phyloP scores from a whole-genome alignment of 2,888 invertebrate genomes.

The Cetonia aurata region DNA sequence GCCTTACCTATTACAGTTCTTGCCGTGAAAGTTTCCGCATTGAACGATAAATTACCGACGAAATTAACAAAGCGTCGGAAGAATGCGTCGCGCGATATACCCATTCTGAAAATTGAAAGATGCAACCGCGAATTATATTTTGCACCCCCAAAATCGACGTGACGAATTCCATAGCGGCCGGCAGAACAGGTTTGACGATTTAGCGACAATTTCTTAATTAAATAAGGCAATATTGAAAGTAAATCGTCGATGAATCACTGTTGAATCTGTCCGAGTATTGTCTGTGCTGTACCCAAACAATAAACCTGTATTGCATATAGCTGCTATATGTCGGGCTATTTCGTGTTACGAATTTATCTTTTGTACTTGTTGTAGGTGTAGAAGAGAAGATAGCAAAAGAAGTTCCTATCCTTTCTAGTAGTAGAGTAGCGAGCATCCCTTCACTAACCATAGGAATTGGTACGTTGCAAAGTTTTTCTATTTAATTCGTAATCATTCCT shows the following conservation, averaged over 20 bases:
- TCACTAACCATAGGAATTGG: constrained; percentile 10
- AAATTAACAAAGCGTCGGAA: neutral
- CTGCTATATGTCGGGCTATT: neutral
- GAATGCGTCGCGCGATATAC: neutral
- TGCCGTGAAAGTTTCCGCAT: constrained; percentile 51
- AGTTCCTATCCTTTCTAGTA: constrained; percentile 25
- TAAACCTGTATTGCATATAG: constrained; percentile 15
- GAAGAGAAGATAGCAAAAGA: constrained; percentile 25
- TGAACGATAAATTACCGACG: constrained; percentile 26
- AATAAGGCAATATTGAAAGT: constrained; percentile 3
- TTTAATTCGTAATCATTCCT: neutral
- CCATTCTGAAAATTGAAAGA: constrained; percentile 40
- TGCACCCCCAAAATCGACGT: constrained; percentile 59
- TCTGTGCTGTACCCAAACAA: constrained; percentile 6
- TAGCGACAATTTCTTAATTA: constrained; percentile 24
- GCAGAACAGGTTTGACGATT: constrained; percentile 41
- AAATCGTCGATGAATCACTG: constrained; percentile 12
- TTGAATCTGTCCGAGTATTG: constrained; percentile 9
- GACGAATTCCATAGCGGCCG: neutral
- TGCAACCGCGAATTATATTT: constrained; percentile 61
- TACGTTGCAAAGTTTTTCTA: constrained; percentile 8
- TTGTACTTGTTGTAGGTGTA: constrained; percentile 35
- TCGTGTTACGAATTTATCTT: constrained; percentile 17
- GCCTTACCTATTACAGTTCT: constrained; percentile 46
- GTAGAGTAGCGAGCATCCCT: neutral